These are phyloP conservation scores for Nothocercus nigrocapillus DNA, from an alignment of 2,113 vertebrate genomes.

Conservation along the genomic window DNA sequence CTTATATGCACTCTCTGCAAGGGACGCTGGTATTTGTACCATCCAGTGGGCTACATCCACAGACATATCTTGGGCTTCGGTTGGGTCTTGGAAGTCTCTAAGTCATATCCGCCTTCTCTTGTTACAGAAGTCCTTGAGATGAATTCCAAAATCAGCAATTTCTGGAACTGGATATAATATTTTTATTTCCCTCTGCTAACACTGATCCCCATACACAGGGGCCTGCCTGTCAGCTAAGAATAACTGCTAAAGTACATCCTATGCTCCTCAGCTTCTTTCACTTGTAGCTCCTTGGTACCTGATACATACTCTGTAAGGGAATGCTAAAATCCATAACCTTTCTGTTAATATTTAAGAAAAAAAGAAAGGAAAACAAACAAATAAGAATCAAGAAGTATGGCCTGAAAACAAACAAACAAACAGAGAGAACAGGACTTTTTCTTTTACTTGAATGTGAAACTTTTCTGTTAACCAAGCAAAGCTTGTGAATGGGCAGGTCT, in stretches of 20 bases:
- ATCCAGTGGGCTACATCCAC: rapidly evolving
- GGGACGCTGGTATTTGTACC: background rate
- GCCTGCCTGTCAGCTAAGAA: background rate
- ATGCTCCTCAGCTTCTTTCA: background rate
- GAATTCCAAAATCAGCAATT: background rate
- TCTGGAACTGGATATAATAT: background rate
- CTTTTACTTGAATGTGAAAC: background rate
- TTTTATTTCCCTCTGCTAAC: background rate
- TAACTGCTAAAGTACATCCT: background rate
- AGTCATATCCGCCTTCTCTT: background rate
- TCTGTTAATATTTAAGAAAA: background rate
- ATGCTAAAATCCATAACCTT: background rate
- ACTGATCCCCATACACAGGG: background rate
- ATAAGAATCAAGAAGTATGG: background rate
- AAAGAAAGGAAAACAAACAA: background rate
- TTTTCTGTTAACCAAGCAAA: background rate
- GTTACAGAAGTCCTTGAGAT: background rate
- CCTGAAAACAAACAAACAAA: background rate
- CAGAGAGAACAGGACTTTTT: background rate
- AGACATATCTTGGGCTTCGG: background rate
- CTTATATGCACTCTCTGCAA: background rate
- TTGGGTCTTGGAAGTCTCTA: background rate
- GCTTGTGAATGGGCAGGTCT: background rate
- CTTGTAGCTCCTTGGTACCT: background rate
- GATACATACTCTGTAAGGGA: background rate